Conservation (phyloP, 2,888 invertebrate genomes). For the Philaethria dido region DNA sequence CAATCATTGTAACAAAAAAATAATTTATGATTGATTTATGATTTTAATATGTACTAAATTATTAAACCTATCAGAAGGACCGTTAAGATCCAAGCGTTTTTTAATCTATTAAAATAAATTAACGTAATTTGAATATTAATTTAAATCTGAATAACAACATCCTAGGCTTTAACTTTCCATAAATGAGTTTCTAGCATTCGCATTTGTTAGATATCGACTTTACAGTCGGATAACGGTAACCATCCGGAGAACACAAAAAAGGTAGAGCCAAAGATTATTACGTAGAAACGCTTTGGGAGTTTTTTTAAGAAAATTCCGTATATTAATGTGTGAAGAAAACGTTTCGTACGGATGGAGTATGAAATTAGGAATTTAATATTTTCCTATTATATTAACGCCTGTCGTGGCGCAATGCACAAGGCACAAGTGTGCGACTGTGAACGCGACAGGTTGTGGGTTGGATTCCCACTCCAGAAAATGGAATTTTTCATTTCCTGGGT, state of each 20-base stretch:
- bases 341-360: no score
- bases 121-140: not conserved
- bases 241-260: conserved; percentile 37
- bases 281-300: not conserved
- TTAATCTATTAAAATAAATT: not conserved
- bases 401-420: no score
- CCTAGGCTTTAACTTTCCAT: not conserved
- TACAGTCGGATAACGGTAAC: conserved; percentile 34
- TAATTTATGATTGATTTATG: no score
- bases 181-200: conserved; percentile 22
- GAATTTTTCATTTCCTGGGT: no score
- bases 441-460: no score
- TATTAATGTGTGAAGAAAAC: no score
- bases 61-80: not conserved
- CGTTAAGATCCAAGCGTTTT: not conserved
- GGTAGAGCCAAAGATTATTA: conserved; percentile 26
- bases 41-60: not conserved
- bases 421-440: no score
- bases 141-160: not conserved
- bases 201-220: conserved; percentile 30
- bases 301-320: not conserved
- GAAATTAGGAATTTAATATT: no score
- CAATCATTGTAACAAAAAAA: no score
- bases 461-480: no score
- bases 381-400: no score